Evolutionary conservation across 2,113 vertebrate genomes (phyloP).

Genomic region (Chlamydotis undulata): DNA sequence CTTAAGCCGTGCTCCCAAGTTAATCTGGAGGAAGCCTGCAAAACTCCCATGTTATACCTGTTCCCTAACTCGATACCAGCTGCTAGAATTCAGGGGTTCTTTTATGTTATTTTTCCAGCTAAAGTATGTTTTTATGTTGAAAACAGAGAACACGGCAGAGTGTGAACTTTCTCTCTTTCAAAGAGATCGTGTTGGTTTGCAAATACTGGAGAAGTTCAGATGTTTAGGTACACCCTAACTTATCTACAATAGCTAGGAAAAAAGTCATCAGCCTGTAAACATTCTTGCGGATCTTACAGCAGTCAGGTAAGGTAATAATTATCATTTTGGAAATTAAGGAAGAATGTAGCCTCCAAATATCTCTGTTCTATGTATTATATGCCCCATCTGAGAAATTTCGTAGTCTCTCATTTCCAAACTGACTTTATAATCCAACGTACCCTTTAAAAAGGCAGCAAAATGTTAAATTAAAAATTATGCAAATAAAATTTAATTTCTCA

Average conservation of each 20-base stretch:
- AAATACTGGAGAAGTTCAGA: neutral
- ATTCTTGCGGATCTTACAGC: neutral
- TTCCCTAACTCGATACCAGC: neutral
- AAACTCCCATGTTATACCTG: neutral
- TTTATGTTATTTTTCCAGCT: neutral
- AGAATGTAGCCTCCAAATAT: neutral
- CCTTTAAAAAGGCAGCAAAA: neutral
- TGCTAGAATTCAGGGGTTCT: neutral
- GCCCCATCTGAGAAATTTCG: neutral
- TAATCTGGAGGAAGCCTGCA: neutral
- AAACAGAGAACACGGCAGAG: neutral
- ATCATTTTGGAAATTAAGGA: neutral
- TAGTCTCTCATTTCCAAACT: neutral
- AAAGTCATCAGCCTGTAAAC: neutral
- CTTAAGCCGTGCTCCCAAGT: neutral
- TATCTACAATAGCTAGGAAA: neutral
- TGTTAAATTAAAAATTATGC: neutral
- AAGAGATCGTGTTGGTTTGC: neutral
- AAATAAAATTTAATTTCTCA: neutral
- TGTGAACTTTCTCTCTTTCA: neutral
- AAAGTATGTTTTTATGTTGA: neutral
- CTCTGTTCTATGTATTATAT: neutral
- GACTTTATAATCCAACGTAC: neutral
- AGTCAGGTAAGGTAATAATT: neutral
- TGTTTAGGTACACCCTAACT: neutral